Evolutionary conservation across 2,113 vertebrate genomes (phyloP).

Genomic region (Salminus brasiliensis): DNA sequence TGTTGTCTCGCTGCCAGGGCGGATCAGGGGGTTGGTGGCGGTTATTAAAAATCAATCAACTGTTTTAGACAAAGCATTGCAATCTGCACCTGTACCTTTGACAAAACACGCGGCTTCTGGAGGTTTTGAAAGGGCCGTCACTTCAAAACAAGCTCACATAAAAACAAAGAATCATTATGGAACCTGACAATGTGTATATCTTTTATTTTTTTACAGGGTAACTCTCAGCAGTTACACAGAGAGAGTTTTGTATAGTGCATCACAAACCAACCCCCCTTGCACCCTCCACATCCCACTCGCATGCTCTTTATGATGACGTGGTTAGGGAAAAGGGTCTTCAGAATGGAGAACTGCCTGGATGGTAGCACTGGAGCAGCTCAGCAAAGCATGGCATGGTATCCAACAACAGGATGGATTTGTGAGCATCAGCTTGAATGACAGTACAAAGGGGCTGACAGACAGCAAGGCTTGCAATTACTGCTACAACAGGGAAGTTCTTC

Average conservation of each 20-base stretch:
- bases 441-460: background rate
- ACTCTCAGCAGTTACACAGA: background rate
- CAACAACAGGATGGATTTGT: slow-evolving; percentile 5
- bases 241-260: background rate
- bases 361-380: background rate
- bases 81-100: slow-evolving; percentile 21
- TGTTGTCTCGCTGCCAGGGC: slow-evolving; percentile 19
- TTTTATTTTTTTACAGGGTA: background rate
- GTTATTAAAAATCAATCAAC: slow-evolving; percentile 44
- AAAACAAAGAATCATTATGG: background rate
- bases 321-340: background rate
- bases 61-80: slow-evolving; percentile 37
- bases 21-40: slow-evolving; percentile 16
- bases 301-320: background rate
- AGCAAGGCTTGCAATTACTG: slow-evolving; percentile 5
- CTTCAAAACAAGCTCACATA: slow-evolving; percentile 30
- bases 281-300: slow-evolving; percentile 9
- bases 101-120: slow-evolving; percentile 24
- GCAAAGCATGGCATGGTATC: slow-evolving; percentile 28
- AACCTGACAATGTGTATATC: background rate
- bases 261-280: background rate
- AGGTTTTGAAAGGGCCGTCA: slow-evolving; percentile 11
- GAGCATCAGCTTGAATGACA: slow-evolving; percentile 20
- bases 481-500: background rate
- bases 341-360: background rate